Base-by-base conservation (phyloP, 2,888 invertebrate species). In the Pycnomerus fuliginosus region DNA sequence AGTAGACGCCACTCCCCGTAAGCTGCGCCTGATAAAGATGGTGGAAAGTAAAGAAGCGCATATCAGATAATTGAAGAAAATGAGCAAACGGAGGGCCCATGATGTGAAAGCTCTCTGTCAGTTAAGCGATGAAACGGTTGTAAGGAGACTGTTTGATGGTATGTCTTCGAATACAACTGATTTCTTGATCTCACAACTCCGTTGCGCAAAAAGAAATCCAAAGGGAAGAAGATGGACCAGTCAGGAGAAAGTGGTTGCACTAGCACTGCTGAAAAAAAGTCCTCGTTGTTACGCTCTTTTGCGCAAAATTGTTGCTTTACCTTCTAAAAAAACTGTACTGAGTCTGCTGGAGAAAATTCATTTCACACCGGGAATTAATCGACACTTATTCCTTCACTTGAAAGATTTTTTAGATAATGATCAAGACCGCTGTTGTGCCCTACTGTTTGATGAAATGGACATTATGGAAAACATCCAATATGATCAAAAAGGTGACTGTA, bases 341-440 rank as follows among this genome's bases (percentile, higher is more conserved):
- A 28, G 28, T 10, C 22, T 54, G 10, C 22, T 54, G 8, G 17
- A 44, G 35, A 29, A 52, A 27, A 36, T 54, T 14, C 47, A 41
- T 22, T 50, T 54, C 34, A 16, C 30, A 20, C 28, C 33, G 12
- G 50, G 48, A 12, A 37, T 53, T 16, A 55, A 55, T 16, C 13
- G 31, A 14, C 45, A 51, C 27, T 35, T 55, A 10, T 48, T 42
- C 10, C 30, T 10, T 8, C 17, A 16, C 13, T 30, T 52, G 3
- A 22, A 40, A 16, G 17, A 44, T 2, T 36, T 20, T 17, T 23
- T 52, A 3, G 34, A 10, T 10, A 25, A 31, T 4, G 35, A 32
- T 29, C 11, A 32, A 16, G 48, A 50, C 22, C 34, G 32, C 23
- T 39, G 33, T 23, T 47, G 44, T 41, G 32, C 25, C 12, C 23